Evolutionary conservation across 2,888 invertebrate genomes (phyloP).

Genomic region (Ectobius pallidus): DNA sequence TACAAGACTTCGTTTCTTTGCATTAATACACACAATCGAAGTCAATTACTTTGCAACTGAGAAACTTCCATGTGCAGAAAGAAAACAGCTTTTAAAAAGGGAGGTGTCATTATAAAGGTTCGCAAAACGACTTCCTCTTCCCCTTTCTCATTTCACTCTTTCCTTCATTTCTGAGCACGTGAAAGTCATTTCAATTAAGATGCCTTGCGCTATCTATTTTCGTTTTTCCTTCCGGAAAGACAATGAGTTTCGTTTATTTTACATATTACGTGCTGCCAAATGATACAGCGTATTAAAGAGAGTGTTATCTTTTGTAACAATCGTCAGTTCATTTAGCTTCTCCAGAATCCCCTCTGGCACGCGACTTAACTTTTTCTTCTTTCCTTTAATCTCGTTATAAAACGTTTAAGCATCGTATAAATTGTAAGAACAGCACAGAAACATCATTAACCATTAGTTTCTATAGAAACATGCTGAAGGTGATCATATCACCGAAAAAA

Average conservation of each 20-base stretch:
- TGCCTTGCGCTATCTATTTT: background rate
- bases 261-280: slow-evolving; percentile 14
- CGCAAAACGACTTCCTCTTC: background rate
- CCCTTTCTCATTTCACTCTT: background rate
- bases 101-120: background rate
- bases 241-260: slow-evolving; percentile 2
- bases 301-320: background rate
- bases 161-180: background rate
- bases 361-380: background rate
- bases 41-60: background rate
- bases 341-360: background rate
- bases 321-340: background rate
- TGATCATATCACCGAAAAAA: no score
- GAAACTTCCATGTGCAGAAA: no score
- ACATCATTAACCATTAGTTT: no score
- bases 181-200: background rate
- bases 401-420: slow-evolving; percentile 7
- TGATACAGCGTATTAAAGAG: background rate
- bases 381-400: slow-evolving; percentile 4
- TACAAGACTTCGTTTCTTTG: background rate
- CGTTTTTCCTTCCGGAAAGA: slow-evolving; percentile 4
- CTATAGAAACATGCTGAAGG: no score
- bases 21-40: background rate
- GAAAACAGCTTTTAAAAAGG: background rate
- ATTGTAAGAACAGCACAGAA: no score